phyloP scores from a whole-genome alignment of 2,113 vertebrate genomes.

The Seriola dumerili region DNA sequence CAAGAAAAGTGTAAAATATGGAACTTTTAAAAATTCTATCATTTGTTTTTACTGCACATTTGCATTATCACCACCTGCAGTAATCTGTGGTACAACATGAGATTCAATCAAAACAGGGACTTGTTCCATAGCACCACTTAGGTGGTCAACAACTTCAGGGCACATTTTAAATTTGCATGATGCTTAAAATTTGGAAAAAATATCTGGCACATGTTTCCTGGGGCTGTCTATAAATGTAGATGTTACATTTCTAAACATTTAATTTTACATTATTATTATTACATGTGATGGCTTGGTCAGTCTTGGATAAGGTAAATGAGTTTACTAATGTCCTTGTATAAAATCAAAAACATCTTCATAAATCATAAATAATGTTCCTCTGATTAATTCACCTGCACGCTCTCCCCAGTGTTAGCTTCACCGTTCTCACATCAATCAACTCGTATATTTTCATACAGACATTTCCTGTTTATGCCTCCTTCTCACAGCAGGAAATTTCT shows the following conservation, averaged over 20 bases:
- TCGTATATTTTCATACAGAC: slow-evolving; percentile 6
- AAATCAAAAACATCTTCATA: not conserved
- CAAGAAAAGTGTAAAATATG: no score
- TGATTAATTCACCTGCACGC: not conserved
- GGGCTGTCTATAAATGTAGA: not conserved
- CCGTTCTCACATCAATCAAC: slow-evolving; percentile 16
- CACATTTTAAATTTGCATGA: no score
- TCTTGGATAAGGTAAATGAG: not conserved
- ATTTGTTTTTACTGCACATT: no score
- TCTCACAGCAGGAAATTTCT: slow-evolving; percentile 11
- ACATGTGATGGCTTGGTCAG: not conserved
- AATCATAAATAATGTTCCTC: not conserved
- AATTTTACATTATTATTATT: not conserved
- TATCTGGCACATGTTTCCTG: not conserved
- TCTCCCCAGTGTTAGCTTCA: not conserved
- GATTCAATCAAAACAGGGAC: no score
- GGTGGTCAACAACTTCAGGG: no score
- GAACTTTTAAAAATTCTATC: no score
- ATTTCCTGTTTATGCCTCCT: slow-evolving; percentile 11
- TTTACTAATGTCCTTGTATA: not conserved
- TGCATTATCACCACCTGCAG: no score
- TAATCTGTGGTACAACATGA: no score
- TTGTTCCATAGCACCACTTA: no score
- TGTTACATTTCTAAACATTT: not conserved
- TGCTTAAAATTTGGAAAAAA: no score